Base-by-base conservation (phyloP, 2,888 invertebrate genomes). In the Drosophila nr. perissopoda region DNA sequence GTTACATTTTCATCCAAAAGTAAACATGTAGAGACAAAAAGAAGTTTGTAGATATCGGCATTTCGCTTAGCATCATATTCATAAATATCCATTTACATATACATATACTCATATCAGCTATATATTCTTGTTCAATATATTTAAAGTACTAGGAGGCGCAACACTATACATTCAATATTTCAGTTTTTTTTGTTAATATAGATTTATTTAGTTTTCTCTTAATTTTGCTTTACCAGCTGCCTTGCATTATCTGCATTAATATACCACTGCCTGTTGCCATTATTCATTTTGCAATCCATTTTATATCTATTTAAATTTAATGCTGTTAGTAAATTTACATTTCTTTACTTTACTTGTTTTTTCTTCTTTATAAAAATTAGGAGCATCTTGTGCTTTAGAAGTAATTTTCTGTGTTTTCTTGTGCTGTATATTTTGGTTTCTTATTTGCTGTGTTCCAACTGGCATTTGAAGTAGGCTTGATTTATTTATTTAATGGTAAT, bases 131-230 rank as follows among this genome's bases (percentile, higher is more conserved):
- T 79, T 86, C 73, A 83, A 76, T 83, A 76, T 81, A 76, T 70
- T 81, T 84, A 83, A 83, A 86, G 78, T 83, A 76, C 86, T 81
- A 88, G 85, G 87, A 88, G 84, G 85, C 89, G 88, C 83, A 88
- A 89, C 89, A 82, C 88, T 87, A 89, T 87, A 88, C 88, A 89
- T 89, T 87, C 76, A 85, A 89, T 87, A 84, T 79, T 79, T 83
- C 70, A 62, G 38, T 70, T 71, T 60, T 73, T 58, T 59, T 46
- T 25, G 13, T 25, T 68, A 61, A 70, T 78, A 76, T 74, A 68
- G 61, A 78, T 78, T 81, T 72, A 51, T 62, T 80, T 78, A 76
- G 64, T 69, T 70, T 70, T 70, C 34, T 62, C 21, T 59, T 59
- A 16, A 58, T 42, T 60, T 54, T 67, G 46, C 66, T 60, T 79